Evolutionary conservation across 2,888 invertebrate species (phyloP), one percentile per base, ranked within the genome.

Genomic region (Latrodectus hesperus): DNA sequence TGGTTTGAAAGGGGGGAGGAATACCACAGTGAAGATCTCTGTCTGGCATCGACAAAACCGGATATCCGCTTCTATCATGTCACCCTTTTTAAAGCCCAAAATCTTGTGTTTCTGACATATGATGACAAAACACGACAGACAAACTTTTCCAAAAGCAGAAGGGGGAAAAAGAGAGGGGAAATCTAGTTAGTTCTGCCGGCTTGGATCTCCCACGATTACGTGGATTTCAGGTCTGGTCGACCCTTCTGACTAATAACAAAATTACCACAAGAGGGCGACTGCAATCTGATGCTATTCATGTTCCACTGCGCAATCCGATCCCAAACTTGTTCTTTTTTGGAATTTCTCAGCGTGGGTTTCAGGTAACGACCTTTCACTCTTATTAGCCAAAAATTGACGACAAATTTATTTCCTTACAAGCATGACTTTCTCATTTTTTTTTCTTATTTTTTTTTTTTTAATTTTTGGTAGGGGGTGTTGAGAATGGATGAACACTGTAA

Each of bases 301-400:
- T 38, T 38, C 38, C 38, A 38, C 38, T 38, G 38, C 6, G 38
- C 38, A 38, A 38, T 38, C 38, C 38, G 38, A 38, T 53, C 14
- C n/a, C 10, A 55, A 55, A 55, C 52, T 17, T 53, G 26, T 53
- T 16, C 11, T 8, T 38, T 38, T 38, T 26, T 0, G 64, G 55
- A 73, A 78, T 73, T 73, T 73, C 78, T 78, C 73, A 26, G 12
- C 72, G 67, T 51, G 76, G 38, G 76, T 60, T 49, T 85, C 85
- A 68, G 9, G 52, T 85, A 65, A 79, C 85, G 79, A 79, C 85
- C 85, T 75, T 79, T 76, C 49, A 78, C 84, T 84, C 84, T 78
- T 84, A 84, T 84, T 84, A 84, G 84, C 70, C 38, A 53, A 64
- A 60, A 84, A 84, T 84, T 84, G 83, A 83, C 53, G 60, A 71